Percentiles rank a stretch among this genome's conserved stretches.
Evolutionary conservation across 1,140 invertebrate species (phyloP).

Genomic region (Druon quercuslanigerum): DNA sequence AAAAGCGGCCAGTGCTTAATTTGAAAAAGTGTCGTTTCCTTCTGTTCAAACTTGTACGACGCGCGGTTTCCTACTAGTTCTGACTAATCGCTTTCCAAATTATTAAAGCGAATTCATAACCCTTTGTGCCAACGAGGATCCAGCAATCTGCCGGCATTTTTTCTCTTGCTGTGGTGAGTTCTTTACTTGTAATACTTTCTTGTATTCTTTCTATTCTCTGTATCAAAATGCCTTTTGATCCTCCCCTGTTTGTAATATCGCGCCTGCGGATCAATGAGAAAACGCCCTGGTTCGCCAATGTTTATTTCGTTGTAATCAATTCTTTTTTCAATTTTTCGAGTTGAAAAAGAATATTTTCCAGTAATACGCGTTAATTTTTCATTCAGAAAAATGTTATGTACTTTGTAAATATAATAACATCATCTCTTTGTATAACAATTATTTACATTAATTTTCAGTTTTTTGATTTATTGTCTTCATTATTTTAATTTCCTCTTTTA

Average conservation of each 20-base stretch:
- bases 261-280: conserved; percentile 18
- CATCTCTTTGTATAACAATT: no score
- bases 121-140: not conserved
- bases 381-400: no score
- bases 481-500: no score
- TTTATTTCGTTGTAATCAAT: not conserved
- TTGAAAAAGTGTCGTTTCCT: not conserved
- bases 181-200: not conserved
- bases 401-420: no score
- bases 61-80: not conserved
- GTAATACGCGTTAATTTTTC: no score
- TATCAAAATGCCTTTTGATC: not conserved
- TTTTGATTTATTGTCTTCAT: no score
- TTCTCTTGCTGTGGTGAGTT: conserved; percentile 10
- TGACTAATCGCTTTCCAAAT: not conserved
- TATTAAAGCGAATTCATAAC: not conserved
- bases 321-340: not conserved
- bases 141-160: not conserved
- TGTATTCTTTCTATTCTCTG: not conserved
- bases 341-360: not conserved
- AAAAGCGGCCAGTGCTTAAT: not conserved
- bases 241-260: not conserved
- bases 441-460: no score
- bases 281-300: conserved; percentile 2
- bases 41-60: not conserved